Evolutionary conservation across 2,797 vertebrate species (phyloP).

Genomic region (Menidia menidia): DNA sequence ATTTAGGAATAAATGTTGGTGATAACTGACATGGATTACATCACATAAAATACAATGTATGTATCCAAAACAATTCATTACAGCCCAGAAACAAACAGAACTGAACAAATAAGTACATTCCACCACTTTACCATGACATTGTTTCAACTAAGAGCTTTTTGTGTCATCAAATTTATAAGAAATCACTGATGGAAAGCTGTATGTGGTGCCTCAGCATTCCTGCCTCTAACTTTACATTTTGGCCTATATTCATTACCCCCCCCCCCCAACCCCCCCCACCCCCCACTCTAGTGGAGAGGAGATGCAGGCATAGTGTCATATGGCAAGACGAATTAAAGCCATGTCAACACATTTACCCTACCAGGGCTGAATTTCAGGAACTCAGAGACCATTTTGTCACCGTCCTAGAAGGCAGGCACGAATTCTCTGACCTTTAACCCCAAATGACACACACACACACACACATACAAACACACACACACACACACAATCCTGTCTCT

Average conservation of each 20-base stretch:
- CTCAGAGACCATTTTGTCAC: conserved; percentile 71
- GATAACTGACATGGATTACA: neutral
- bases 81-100: too few relatives aligned
- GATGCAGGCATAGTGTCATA: conserved; percentile 60
- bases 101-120: too few relatives aligned
- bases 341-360: conserved; percentile 80
- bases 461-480: neutral
- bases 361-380: conserved; percentile 76
- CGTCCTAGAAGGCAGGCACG: conserved; percentile 34
- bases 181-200: neutral
- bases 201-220: conserved; percentile 25
- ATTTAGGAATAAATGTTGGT: too few relatives aligned
- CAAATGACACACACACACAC: neutral
- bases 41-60: neutral
- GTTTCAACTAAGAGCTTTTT: too few relatives aligned
- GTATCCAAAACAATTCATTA: too few relatives aligned
- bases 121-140: too few relatives aligned
- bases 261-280: conserved; percentile 28
- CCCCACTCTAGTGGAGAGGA: conserved; percentile 14
- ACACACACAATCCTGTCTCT: neutral
- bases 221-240: conserved; percentile 56
- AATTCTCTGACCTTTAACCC: conserved; percentile 18
- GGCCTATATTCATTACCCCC: conserved; percentile 57
- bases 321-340: conserved; percentile 79
- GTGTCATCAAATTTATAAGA: too few relatives aligned